Conservation (phyloP, 2,888 invertebrate species). For the Apantesis nais region DNA sequence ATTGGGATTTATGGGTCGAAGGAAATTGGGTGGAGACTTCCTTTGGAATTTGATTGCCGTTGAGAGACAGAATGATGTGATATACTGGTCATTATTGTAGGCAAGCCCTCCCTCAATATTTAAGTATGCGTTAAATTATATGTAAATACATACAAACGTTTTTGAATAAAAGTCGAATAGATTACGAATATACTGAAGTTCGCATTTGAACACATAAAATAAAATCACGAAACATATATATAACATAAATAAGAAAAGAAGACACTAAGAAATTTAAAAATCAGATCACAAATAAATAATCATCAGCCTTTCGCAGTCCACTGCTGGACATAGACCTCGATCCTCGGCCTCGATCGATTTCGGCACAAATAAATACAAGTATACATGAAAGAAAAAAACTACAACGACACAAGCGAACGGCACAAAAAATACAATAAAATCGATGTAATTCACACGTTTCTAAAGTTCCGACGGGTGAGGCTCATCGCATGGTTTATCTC, state of each 20-base stretch:
- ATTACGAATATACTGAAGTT: neutral
- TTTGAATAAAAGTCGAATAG: neutral
- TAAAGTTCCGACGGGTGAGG: constrained; percentile 43
- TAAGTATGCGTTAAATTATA: neutral
- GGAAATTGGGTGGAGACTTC: constrained; percentile 75
- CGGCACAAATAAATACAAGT: constrained; percentile 44
- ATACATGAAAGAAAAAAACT: constrained; percentile 30
- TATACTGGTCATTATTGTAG: constrained; percentile 29
- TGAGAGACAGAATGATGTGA: constrained; percentile 31
- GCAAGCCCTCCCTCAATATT: constrained; percentile 4
- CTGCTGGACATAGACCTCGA: too few relatives aligned
- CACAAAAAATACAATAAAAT: constrained; percentile 51
- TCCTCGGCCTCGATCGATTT: too few relatives aligned
- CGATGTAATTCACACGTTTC: constrained; percentile 62
- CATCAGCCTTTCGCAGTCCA: too few relatives aligned
- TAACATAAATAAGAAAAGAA: neutral
- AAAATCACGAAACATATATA: neutral
- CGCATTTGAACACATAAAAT: neutral
- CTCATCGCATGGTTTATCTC: constrained; percentile 42
- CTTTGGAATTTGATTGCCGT: constrained; percentile 55
- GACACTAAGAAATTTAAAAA: constrained; percentile 34
- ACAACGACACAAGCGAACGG: constrained; percentile 31
- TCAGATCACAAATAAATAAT: constrained; percentile 32
- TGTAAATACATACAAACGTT: neutral
- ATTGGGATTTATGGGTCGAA: constrained; percentile 70